Evolutionary conservation across 2,797 vertebrate genomes (phyloP), one percentile per base, ranked within the genome.

Genomic region (Cetoscarus ocellatus): DNA sequence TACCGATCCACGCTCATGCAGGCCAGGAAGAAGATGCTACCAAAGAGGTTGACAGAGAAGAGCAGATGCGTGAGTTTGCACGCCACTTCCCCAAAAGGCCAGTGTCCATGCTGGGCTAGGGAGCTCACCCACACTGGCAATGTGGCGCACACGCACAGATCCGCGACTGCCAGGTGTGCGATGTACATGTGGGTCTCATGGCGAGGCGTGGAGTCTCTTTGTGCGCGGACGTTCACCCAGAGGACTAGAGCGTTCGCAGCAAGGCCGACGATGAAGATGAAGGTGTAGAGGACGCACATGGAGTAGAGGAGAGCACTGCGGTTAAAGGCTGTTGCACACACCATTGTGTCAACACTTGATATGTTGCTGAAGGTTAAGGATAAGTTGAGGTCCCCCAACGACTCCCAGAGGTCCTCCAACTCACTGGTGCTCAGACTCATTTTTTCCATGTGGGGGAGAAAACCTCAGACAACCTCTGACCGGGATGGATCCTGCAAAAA

Each of bases 1-100:
- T 99, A 99, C 52, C 97, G 96, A 88, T 99, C 98, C 76, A 97
- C 94, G 0, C 98, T 99, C 98, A 99, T 99, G 91, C 97, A 98
- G 0, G 96, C 94, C 78, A 99, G 90, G 90, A 99, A 98, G 92
- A 98, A 99, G 93, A 99, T 98, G 90, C 97, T 98, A 75, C 97
- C 71, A 0, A 97, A 99, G 61, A 98, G 93, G 93, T 98, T 99
- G 93, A 99, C 96, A 40, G 96, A 97, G 90, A 97, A 98, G 53
- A 98, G 86, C 71, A 98, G 94, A 88, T 99, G 97, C 0, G 96
- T 97, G 79, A 97, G 81, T 82, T 99, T 99, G 82, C 98, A 99
- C 0, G 95, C 96, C 81, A 94, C 93, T 82, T 98, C 96, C 0
- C 98, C 97, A 58, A 99, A 97, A 18, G 96, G 93, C 98, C 98